phyloP scores from a whole-genome alignment of 2,797 vertebrate genomes.

The Meriones psammophilus region DNA sequence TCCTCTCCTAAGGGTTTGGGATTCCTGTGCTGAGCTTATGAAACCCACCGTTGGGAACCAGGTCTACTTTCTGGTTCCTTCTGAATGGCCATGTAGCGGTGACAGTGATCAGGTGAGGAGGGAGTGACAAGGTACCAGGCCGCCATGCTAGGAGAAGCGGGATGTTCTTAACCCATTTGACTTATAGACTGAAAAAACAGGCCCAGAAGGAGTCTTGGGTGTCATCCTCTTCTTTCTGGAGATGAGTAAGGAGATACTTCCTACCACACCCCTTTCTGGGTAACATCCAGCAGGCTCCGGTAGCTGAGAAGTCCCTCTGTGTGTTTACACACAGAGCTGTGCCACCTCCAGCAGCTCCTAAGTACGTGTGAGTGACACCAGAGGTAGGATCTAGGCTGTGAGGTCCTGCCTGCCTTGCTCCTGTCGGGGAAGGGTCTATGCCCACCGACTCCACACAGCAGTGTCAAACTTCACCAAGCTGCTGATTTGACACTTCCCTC shows the following conservation, averaged over 20 bases:
- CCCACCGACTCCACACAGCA: too few species aligned
- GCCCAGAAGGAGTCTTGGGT: too few species aligned
- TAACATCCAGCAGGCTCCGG: neutral
- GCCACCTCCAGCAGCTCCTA: neutral
- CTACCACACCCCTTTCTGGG: neutral
- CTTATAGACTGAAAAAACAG: neutral
- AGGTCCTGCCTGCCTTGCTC: too few species aligned
- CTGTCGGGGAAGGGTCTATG: fast-evolving
- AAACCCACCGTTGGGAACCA: too few species aligned
- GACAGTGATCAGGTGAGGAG: neutral
- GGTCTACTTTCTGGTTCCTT: neutral
- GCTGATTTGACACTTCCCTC: too few species aligned
- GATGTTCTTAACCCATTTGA: fast-evolving
- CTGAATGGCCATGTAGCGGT: too few species aligned
- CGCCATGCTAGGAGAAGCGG: fast-evolving
- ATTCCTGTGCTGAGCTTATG: neutral
- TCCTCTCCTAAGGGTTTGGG: neutral
- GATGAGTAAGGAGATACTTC: neutral
- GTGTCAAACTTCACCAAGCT: fast-evolving
- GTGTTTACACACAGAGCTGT: fast-evolving
- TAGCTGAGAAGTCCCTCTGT: neutral
- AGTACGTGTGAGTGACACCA: fast-evolving
- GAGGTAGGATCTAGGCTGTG: neutral
- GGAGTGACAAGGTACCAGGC: neutral
- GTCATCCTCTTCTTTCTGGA: neutral